Base-by-base conservation (phyloP, 2,797 vertebrate species). In the Tenualosa thibaudeaui region DNA sequence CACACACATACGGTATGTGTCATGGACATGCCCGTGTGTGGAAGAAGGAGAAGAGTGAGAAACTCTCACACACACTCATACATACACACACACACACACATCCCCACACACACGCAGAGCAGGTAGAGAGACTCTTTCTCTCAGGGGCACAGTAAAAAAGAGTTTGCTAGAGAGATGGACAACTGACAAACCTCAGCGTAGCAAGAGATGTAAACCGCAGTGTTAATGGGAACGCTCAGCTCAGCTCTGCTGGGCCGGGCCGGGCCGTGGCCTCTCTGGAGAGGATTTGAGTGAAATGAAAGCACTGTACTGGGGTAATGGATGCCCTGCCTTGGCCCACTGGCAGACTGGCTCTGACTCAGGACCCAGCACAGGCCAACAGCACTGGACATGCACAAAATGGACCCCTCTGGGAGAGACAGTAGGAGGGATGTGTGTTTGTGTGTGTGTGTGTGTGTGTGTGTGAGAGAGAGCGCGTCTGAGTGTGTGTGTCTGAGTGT, bases 341-440 rank as follows among this genome's bases (percentile, higher is more conserved):
- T 3, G 84, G 89, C 56, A 81, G 84, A 78, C 81, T 89, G 87
- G 87, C 86, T 78, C 75, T 78, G 85, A 65, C 87, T 68, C 68
- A 88, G 84, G 54, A 85, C 87, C 82, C 65, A 49, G 31, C 71
- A 84, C 85, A 84, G 84, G 54, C 51, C 12, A 53, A 15, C 15
- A 53, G 54, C 51, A 86, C 54, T 24, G 83, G 81, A 91, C 89
- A 88, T 86, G 83, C 81, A 81, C 92, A 93, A 75, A 92, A 92
- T 91, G 89, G 90, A 90, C 84, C 89, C 85, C 84, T 87, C 83
- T 19, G 60, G 54, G 51, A 53, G 51, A 58, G 31, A 19, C 12
- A 56, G 53, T 22, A 50, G n/a, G 26, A 43, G 40, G 15, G 50
- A 12, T 26, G 71, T 84, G 58, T 60, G 78, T 58, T 37, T 71